Conservation (phyloP, 2,797 vertebrate species). For the Tokudaia muenninki region DNA sequence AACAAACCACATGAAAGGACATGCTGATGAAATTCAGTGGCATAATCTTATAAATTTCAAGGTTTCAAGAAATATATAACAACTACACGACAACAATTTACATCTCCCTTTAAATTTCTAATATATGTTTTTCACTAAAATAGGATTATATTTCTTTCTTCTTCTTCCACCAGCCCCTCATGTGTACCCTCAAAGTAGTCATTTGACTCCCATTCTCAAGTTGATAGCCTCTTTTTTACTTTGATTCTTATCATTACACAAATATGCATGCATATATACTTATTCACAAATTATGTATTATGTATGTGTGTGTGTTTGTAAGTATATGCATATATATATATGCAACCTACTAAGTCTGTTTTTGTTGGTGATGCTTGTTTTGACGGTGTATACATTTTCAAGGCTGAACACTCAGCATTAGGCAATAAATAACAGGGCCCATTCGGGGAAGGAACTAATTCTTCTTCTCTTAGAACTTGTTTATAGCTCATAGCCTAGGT, state of each 20-base stretch:
- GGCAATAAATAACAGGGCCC: background rate
- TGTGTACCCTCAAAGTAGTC: background rate
- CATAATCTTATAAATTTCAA: slow-evolving; percentile 25
- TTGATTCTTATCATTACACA: background rate
- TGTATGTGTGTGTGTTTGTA: too few species aligned
- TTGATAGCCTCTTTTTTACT: background rate
- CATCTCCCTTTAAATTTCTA: background rate
- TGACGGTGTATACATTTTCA: background rate
- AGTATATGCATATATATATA: background rate
- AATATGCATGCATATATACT: too few species aligned
- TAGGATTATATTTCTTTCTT: background rate
- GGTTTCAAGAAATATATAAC: background rate
- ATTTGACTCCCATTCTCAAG: background rate
- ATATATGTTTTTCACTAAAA: background rate
- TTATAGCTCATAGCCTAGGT: background rate
- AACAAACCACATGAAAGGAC: background rate
- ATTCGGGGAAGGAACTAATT: background rate
- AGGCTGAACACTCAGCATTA: background rate
- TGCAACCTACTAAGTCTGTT: background rate
- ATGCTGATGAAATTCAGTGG: background rate
- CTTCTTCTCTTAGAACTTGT: background rate
- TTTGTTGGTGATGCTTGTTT: background rate
- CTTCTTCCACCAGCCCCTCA: background rate
- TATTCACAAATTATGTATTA: background rate
- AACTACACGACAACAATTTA: background rate